A percentile compares a stretch with the other conserved stretches of the same genome.
These are phyloP conservation scores for Rhagophthalmus giganteus DNA, from an alignment of 2,888 invertebrate genomes.

Conservation along the genomic window DNA sequence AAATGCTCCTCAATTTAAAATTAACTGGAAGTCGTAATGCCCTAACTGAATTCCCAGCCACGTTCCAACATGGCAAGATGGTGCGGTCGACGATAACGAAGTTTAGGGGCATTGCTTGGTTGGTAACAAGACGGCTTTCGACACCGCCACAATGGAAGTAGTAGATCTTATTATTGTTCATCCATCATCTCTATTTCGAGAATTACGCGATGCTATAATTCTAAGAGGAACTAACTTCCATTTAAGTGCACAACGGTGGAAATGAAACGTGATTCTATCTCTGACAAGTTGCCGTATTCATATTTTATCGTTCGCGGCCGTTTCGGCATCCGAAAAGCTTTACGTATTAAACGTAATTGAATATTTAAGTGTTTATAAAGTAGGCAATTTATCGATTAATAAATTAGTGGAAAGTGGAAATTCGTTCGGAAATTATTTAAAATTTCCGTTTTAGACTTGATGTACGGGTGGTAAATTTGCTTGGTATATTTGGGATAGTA, in stretches of 20 bases:
- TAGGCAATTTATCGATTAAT: conserved; percentile 21
- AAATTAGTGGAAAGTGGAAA: conserved; percentile 17
- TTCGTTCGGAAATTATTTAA: conserved; percentile 21
- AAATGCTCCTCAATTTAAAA: conserved; percentile 18
- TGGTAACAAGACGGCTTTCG: conserved; percentile 22
- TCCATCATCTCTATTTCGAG: conserved; percentile 17
- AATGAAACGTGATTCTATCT: conserved; percentile 30
- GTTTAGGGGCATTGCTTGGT: conserved; percentile 28
- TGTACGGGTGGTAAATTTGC: conserved; percentile 3
- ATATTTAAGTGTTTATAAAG: conserved; percentile 23
- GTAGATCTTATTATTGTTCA: conserved; percentile 20
- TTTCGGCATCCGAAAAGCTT: conserved; percentile 2
- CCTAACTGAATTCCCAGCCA: conserved; percentile 31
- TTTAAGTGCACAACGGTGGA: conserved; percentile 14
- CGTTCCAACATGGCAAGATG: conserved; percentile 24
- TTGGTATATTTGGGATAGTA: too few species aligned
- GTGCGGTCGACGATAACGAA: conserved; percentile 32
- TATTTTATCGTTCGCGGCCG: conserved; percentile 14
- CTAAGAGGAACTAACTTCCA: conserved; percentile 4
- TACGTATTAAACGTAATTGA: conserved; percentile 15
- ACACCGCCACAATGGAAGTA: conserved; percentile 15
- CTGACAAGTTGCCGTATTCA: conserved; percentile 24
- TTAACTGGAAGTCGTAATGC: conserved; percentile 16
- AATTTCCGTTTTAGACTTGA: conserved; percentile 10
- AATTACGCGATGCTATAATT: conserved; percentile 19